These are phyloP conservation scores for Drosophila pullipes DNA, from an alignment of 2,888 invertebrate genomes.

Conservation along the genomic window DNA sequence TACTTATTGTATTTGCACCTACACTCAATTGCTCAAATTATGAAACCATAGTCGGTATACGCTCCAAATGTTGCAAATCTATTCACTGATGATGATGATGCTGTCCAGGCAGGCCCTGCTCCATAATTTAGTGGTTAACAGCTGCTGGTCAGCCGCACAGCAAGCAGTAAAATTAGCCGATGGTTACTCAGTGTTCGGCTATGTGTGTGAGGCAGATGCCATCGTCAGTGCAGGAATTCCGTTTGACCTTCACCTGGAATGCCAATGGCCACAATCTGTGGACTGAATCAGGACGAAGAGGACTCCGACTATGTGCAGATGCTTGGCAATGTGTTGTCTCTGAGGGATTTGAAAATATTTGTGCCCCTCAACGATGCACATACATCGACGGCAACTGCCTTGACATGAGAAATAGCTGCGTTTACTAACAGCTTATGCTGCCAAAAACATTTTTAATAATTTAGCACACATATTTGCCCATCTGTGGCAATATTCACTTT, in stretches of 20 bases:
- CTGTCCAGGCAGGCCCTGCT: not conserved
- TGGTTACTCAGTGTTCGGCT: conserved; percentile 55
- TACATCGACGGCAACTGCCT: conserved; percentile 30
- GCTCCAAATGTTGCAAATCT: not conserved
- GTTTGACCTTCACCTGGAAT: conserved; percentile 76
- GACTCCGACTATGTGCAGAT: conserved; percentile 41
- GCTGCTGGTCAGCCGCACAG: conserved; percentile 3
- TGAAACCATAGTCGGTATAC: no score
- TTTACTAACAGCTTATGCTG: conserved; percentile 67
- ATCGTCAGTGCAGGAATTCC: conserved; percentile 47
- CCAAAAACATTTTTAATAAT: conserved; percentile 78
- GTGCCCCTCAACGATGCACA: conserved; percentile 62
- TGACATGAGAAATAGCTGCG: conserved; percentile 65
- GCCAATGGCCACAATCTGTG: conserved; percentile 39
- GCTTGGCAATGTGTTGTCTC: conserved; percentile 36
- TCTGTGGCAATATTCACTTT: conserved; percentile 70
- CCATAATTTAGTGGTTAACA: conserved; percentile 1
- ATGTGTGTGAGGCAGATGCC: conserved; percentile 40
- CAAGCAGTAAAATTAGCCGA: conserved; percentile 59
- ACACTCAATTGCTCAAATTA: no score
- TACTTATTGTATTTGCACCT: no score
- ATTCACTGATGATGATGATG: not conserved
- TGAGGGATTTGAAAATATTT: conserved; percentile 73
- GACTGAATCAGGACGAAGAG: conserved; percentile 22
- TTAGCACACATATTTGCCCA: conserved; percentile 73